Conservation (phyloP, 30 jellyfish, hydroid and myxozoan genomes). For the Hydra vulgaris region DNA sequence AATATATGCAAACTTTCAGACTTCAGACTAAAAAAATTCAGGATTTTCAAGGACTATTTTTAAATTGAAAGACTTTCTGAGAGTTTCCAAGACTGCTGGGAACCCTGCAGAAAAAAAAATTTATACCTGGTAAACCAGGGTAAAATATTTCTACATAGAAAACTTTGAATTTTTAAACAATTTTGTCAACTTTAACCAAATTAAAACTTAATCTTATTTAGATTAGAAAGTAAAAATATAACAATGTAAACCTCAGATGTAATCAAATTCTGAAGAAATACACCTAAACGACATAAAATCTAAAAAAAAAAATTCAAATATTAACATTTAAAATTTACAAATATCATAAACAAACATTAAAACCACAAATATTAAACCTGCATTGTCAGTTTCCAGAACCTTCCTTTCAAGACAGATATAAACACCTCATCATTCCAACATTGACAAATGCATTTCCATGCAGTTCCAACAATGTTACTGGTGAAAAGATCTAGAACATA, state of each 20-base stretch:
- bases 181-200: too few species aligned
- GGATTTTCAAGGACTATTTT: too few species aligned
- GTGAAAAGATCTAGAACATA: conserved; percentile 17
- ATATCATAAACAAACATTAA: not conserved
- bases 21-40: too few species aligned
- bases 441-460: conserved; percentile 43
- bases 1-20: too few species aligned
- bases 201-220: too few species aligned
- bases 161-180: too few species aligned
- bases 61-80: too few species aligned
- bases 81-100: too few species aligned
- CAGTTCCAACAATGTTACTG: conserved; percentile 33
- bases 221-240: too few species aligned
- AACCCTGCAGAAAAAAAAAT: too few species aligned
- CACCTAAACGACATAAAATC: conserved; percentile 31
- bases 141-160: too few species aligned
- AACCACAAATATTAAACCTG: conserved; percentile 54
- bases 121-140: too few species aligned
- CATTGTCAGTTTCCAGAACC: conserved; percentile 70
- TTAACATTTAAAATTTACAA: not conserved
- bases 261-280: not conserved
- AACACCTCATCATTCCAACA: conserved; percentile 66
- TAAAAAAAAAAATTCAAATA: conserved; percentile 8
- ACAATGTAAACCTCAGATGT: conserved; percentile 8
- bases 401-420: conserved; percentile 41